Evolutionary conservation across 92 coral and sea anemone genomes (phyloP).

Genomic region (Muricea muricata): DNA sequence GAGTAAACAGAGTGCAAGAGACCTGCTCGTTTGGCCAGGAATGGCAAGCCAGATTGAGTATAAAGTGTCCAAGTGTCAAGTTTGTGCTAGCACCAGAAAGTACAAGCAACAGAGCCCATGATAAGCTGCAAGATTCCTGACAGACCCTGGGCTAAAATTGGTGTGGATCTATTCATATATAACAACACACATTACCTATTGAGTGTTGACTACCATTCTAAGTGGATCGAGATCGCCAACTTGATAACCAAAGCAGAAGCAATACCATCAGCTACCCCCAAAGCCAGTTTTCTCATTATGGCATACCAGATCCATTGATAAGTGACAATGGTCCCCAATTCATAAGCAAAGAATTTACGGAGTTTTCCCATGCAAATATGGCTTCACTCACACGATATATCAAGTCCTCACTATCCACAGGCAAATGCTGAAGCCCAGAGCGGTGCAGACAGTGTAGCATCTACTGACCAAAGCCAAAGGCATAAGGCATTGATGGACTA

Average conservation of each 20-base stretch:
- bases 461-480: conserved; percentile 41
- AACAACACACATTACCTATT: neutral
- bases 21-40: too few species aligned
- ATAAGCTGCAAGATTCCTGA: neutral
- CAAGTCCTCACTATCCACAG: conserved; percentile 54
- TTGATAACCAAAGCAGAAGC: conserved; percentile 42
- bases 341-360: conserved; percentile 35
- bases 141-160: conserved; percentile 19
- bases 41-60: too few species aligned
- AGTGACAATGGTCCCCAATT: conserved; percentile 58
- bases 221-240: conserved; percentile 51
- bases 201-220: conserved; percentile 46
- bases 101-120: conserved; percentile 2
- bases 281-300: conserved; percentile 49
- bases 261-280: conserved; percentile 36
- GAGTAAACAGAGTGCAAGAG: too few species aligned
- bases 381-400: conserved; percentile 47
- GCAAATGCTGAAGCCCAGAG: conserved; percentile 43
- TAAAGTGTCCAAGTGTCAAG: too few species aligned
- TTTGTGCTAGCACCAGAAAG: too few species aligned
- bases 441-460: conserved; percentile 39
- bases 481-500: conserved; percentile 50
- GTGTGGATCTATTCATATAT: neutral
- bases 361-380: conserved; percentile 61
- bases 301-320: conserved; percentile 49